Base-by-base conservation (phyloP, 2,113 vertebrate genomes). In the Hippocampus zosterae region DNA sequence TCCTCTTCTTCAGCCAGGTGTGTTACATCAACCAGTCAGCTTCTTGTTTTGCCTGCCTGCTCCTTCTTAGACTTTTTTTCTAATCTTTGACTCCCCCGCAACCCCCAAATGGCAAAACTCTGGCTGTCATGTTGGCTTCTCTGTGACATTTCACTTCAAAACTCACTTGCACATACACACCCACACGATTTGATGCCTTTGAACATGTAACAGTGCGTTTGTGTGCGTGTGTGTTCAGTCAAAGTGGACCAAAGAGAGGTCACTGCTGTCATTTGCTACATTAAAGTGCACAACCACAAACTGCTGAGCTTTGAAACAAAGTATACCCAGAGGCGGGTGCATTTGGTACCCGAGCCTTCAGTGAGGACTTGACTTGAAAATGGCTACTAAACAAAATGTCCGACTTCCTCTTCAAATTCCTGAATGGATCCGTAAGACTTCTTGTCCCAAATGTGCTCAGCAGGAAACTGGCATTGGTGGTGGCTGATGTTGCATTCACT, bases 401-500 rank as follows among this genome's bases (percentile, higher is more conserved):
- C 3, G 25, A 57, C 23, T 57, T 27, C 4, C 11, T 55, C 7
- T 52, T 52, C 13, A 46, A 15, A 18, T 50, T 19, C 16, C 1
- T 50, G 15, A 16, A 53, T 21, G 19, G 0, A 50, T 55, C 21
- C 42, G 9, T 44, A 12, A 44, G 2, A 21, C 19, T 21, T 21
- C 8, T 2, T 8, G 19, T 55, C 2, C 9, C n/a, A 8, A 50
- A 6, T 5, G 15, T 50, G 48, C 19, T 18, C 48, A 6, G 16
- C 9, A 9, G 21, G 52, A n/a, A 53, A 53, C 21, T 11, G 21
- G 52, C 2, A 15, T 23, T 10, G 2, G 10, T 50, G 6, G 15
- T 18, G 27, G 5, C 15, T 16, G 29, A 7, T 8, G 25, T 33
- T 29, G 15, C 57, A 6, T n/a, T 25, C 42, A 80, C 84, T 82